Conservation (phyloP, 2,888 invertebrate genomes). For the Phyllotreta cruciferae region DNA sequence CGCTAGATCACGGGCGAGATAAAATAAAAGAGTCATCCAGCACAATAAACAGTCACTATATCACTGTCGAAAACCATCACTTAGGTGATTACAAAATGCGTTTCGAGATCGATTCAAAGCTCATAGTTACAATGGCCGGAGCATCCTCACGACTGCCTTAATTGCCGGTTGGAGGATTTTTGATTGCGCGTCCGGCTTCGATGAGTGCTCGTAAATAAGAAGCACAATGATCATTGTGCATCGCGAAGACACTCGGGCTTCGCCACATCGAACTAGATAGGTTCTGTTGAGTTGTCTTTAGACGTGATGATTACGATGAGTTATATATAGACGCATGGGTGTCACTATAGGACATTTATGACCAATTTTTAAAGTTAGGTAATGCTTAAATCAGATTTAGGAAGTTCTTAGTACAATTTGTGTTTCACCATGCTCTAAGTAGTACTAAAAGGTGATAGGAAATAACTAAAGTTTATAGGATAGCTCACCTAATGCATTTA, state of each 20-base stretch:
- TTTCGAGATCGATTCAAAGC: slow-evolving; percentile 33
- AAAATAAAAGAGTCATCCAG: slow-evolving; percentile 26
- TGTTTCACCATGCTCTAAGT: too few relatives aligned
- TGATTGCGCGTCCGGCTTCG: slow-evolving; percentile 49
- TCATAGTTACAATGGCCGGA: slow-evolving; percentile 35
- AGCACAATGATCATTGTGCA: slow-evolving; percentile 52
- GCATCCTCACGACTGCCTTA: slow-evolving; percentile 44
- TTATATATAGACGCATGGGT: not conserved
- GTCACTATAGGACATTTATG: too few relatives aligned
- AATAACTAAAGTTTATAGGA: too few relatives aligned
- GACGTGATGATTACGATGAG: slow-evolving; percentile 11
- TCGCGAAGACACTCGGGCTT: slow-evolving; percentile 41
- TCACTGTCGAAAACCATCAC: slow-evolving; percentile 29
- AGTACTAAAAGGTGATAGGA: too few relatives aligned
- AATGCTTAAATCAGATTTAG: too few relatives aligned
- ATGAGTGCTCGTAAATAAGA: slow-evolving; percentile 54
- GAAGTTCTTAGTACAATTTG: too few relatives aligned
- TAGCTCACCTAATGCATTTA: too few relatives aligned
- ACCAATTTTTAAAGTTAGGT: too few relatives aligned
- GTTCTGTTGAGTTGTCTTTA: slow-evolving; percentile 32
- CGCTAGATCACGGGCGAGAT: not conserved
- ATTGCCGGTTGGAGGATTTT: slow-evolving; percentile 50
- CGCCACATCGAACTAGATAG: slow-evolving; percentile 37
- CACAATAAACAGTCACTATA: slow-evolving; percentile 30
- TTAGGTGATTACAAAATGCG: slow-evolving; percentile 31